Percentiles rank a stretch among this genome's conserved stretches.
Evolutionary conservation across 2,797 vertebrate genomes (phyloP).

Genomic region (Argyrosomus regius): DNA sequence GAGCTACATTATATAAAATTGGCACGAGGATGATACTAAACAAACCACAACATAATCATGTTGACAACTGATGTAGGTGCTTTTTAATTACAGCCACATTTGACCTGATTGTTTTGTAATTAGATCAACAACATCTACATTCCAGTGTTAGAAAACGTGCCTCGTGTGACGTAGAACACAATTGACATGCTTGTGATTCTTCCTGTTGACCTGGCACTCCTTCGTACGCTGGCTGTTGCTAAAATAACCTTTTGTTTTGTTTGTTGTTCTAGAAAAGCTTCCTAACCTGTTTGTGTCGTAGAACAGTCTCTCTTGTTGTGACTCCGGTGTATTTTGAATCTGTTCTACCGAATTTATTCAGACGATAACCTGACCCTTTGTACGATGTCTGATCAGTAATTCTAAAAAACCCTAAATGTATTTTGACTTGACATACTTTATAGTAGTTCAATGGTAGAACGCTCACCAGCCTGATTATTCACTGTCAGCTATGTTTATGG

Average conservation of each 20-base stretch:
- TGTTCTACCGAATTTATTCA: background rate
- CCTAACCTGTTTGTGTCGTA: background rate
- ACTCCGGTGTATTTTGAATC: background rate
- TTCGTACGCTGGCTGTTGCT: background rate
- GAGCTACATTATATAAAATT: background rate
- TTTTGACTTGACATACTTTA: background rate
- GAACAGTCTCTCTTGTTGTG: background rate
- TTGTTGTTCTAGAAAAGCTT: background rate
- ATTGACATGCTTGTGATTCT: conserved; percentile 1
- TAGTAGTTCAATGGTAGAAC: background rate
- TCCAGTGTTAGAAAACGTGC: background rate
- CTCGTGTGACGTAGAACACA: background rate
- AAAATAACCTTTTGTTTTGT: background rate
- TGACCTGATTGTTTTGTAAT: background rate
- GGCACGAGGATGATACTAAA: background rate
- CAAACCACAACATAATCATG: background rate
- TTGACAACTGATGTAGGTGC: background rate
- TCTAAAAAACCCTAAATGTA: background rate
- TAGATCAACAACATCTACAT: background rate
- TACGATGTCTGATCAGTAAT: background rate
- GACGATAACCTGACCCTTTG: background rate
- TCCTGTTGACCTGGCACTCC: background rate
- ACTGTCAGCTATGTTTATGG: background rate
- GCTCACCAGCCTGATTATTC: conserved; percentile 9
- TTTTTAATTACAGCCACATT: background rate